Conservation (phyloP, 2,113 vertebrate genomes). For the Thunnus thynnus region DNA sequence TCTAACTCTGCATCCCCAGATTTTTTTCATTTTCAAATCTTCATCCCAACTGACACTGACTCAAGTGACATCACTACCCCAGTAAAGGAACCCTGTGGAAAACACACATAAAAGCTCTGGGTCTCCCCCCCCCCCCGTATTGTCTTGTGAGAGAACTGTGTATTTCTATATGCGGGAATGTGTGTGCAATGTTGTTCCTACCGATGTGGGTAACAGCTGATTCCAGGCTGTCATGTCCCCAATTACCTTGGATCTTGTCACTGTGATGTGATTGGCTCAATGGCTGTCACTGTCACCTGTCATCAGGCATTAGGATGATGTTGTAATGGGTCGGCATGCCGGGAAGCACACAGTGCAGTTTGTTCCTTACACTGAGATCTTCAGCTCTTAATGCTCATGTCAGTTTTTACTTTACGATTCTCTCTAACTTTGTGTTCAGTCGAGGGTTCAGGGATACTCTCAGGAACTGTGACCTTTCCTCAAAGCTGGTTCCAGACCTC, state of each 20-base stretch:
- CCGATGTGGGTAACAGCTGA: constrained; percentile 58
- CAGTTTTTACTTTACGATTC: background rate
- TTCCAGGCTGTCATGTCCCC: constrained; percentile 64
- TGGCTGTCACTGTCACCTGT: constrained; percentile 51
- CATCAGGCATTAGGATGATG: constrained; percentile 7
- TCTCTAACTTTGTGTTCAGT: background rate
- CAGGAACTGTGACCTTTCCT: background rate
- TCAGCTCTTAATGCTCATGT: background rate
- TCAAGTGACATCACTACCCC: too few relatives aligned
- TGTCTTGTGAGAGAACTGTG: too few relatives aligned
- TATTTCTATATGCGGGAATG: too few relatives aligned
- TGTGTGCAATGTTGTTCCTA: background rate
- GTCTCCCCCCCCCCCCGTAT: too few relatives aligned
- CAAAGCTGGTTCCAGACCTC: too few relatives aligned
- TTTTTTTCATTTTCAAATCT: too few relatives aligned
- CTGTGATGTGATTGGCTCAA: constrained; percentile 64
- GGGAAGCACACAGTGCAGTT: too few relatives aligned
- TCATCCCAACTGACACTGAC: too few relatives aligned
- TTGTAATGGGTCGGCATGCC: background rate
- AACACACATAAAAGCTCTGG: too few relatives aligned
- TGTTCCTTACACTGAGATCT: background rate
- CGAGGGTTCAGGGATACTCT: background rate
- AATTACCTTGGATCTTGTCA: constrained; percentile 75
- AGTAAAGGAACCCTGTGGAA: too few relatives aligned
- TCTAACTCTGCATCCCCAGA: too few relatives aligned